Conservation (phyloP, 2,797 vertebrate species). For the Ciconia nigra region DNA sequence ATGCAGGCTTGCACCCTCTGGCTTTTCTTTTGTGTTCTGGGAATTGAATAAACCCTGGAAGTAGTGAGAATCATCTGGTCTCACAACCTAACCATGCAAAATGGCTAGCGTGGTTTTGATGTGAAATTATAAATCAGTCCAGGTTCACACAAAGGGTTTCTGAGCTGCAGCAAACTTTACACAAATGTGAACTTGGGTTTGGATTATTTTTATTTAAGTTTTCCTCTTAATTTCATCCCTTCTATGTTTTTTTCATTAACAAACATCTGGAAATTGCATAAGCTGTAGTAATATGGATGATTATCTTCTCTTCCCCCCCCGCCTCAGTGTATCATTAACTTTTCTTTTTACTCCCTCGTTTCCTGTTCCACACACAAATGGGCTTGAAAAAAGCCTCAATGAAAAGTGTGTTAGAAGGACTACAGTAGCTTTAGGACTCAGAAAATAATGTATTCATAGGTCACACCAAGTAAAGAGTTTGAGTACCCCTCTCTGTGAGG, state of each 20-base stretch:
- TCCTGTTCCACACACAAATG: neutral
- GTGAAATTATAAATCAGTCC: slow-evolving; percentile 53
- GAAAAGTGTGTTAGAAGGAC: neutral
- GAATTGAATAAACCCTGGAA: slow-evolving; percentile 49
- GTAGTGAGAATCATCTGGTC: slow-evolving; percentile 51
- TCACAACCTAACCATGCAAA: slow-evolving; percentile 42
- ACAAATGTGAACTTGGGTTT: slow-evolving; percentile 11
- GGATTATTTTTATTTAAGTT: slow-evolving; percentile 8
- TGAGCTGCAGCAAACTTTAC: neutral
- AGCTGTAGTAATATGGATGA: neutral
- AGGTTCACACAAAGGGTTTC: slow-evolving; percentile 31
- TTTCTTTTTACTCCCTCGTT: neutral
- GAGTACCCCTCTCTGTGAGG: neutral
- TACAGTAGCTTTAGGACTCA: neutral
- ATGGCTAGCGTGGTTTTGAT: slow-evolving; percentile 38
- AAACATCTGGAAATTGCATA: slow-evolving; percentile 20
- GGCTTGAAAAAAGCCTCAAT: neutral
- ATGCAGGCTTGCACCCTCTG: slow-evolving; percentile 41
- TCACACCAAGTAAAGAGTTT: neutral
- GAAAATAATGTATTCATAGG: neutral
- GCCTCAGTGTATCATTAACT: neutral
- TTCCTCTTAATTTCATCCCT: slow-evolving; percentile 6
- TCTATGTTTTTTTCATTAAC: slow-evolving; percentile 1
- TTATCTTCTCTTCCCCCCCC: neutral
- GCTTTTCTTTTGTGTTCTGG: slow-evolving; percentile 55